Evolutionary conservation across 2,113 vertebrate species (phyloP).

Genomic region (Poeciliopsis occidentalis): DNA sequence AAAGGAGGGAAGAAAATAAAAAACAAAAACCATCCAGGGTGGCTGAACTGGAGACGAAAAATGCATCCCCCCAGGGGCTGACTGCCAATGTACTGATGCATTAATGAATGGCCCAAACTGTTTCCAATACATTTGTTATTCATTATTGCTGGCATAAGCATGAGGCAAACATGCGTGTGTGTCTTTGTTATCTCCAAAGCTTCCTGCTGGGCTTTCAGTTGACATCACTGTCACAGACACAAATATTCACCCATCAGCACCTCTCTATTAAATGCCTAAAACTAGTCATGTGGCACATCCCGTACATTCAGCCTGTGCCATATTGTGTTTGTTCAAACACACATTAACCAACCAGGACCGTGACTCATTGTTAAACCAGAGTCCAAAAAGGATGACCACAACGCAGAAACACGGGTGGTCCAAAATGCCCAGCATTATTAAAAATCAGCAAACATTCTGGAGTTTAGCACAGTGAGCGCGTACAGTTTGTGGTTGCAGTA

Average conservation of each 20-base stretch:
- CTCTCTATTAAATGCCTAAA: conserved; percentile 27
- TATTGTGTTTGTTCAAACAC: conserved; percentile 45
- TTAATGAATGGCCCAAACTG: conserved; percentile 1
- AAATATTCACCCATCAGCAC: conserved; percentile 49
- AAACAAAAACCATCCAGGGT: conserved; percentile 15
- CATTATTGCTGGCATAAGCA: conserved; percentile 1
- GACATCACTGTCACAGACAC: conserved; percentile 24
- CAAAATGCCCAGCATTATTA: background rate
- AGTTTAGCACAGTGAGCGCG: background rate
- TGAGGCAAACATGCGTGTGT: conserved; percentile 33
- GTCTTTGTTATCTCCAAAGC: conserved; percentile 42
- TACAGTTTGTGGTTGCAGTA: background rate
- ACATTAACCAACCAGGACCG: conserved; percentile 21
- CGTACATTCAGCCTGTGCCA: conserved; percentile 14
- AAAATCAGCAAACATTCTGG: background rate
- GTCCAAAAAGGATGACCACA: background rate
- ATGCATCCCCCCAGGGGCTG: conserved; percentile 11
- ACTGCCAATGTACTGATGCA: background rate
- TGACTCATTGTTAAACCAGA: background rate
- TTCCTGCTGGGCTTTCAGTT: conserved; percentile 45
- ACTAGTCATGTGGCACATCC: conserved; percentile 23
- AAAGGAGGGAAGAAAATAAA: background rate
- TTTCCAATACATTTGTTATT: conserved; percentile 24
- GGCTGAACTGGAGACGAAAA: conserved; percentile 37
- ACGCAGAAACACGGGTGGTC: conserved; percentile 11